Percentiles rank a stretch among this genome's conserved stretches.
phyloP scores from a whole-genome alignment of 2,113 vertebrate genomes.

The human (Homo sapiens) region GRCh38 chr4:156578501-156579000 shows the following conservation, averaged over 20 bases:
- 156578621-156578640: background rate
- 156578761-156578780: background rate
- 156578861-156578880: constrained; percentile 41
- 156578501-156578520: background rate
- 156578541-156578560: background rate
- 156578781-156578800: background rate
- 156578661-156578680: background rate
- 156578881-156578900: constrained; percentile 48
- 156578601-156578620: background rate
- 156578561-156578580: background rate
- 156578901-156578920: constrained; percentile 6
- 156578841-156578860: background rate
- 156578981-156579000: background rate
- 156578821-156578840: constrained; percentile 25
- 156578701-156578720: background rate
- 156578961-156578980: background rate
- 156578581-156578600: background rate
- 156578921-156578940: constrained; percentile 29
- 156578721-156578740: background rate
- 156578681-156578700: background rate
- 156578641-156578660: background rate
- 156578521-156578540: background rate
- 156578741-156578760: background rate
- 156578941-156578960: background rate
- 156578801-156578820: constrained; percentile 19